Base-by-base conservation (phyloP, 2,797 vertebrate genomes). In the Ctenopoma kingsleyae region DNA sequence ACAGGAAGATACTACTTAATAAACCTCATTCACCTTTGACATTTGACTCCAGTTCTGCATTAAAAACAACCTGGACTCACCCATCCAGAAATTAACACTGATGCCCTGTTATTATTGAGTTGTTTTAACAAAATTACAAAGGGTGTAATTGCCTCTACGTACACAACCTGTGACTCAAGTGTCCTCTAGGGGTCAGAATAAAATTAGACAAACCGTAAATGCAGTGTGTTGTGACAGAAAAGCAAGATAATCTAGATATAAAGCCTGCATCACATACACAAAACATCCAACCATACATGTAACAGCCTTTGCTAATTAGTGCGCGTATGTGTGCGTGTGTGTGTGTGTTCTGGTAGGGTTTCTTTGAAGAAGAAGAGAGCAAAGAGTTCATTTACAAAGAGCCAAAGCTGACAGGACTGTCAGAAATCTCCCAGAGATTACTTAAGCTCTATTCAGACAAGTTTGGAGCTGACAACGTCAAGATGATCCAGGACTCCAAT, bases 371-470 rank as follows among this genome's bases (percentile, higher is more conserved):
- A 72, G 98, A 99, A 78, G 98, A 99, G 90, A 98, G 96, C 78
- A 99, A 99, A 87, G 98, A 99, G 81, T 99, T 98, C 67, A 99
- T 99, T 84, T 99, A 99, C 82, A 99, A 99, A 84, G 98, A 99
- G 71, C 98, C 98, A 1, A 99, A 99, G 81, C 93, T 99, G 84
- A 99, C 98, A 0, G 98, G 97, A 22, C 93, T 99, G 58, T 99
- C 98, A 0, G 98, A 99, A 92, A 99, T 99, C 83, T 99, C 98
- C 38, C 98, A 99, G 78, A 94, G 98, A 65, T 89, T 99, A 76
- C 95, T 99, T 64, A 99, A 99, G 79, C 96, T 99, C 64, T 99
- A 99, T 46, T 98, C 97, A 0, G 97, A 99, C 93, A 99, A 99
- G 90, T 99, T 99, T 57, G 98, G 98, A 80, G 94, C 96, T 4